Evolutionary conservation across 2,797 vertebrate genomes (phyloP).

Genomic region (Parotocinclus haroldoi): DNA sequence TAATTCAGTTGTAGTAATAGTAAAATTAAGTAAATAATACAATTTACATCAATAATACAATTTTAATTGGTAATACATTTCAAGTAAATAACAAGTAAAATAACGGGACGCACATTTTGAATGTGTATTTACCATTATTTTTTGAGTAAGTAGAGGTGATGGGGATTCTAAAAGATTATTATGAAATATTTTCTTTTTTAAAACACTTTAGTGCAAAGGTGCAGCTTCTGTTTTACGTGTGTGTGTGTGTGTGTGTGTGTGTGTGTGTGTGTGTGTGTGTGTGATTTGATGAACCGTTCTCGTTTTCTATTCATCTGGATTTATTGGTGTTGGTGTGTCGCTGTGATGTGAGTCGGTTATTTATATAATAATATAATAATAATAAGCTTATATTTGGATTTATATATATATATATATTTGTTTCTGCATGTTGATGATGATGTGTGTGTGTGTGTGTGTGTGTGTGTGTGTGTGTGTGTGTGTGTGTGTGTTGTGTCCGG

Average conservation of each 20-base stretch:
- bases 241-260: neutral
- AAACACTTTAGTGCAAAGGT: too few relatives aligned
- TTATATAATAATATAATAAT: neutral
- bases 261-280: neutral
- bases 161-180: too few relatives aligned
- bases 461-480: neutral
- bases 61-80: too few relatives aligned
- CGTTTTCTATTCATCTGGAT: neutral
- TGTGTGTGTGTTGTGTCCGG: constrained; percentile 7
- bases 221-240: neutral
- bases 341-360: neutral
- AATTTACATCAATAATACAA: too few relatives aligned
- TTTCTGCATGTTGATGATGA: neutral
- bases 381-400: neutral
- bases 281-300: neutral
- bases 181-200: too few relatives aligned
- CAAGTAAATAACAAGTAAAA: too few relatives aligned
- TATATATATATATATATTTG: neutral
- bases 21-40: too few relatives aligned
- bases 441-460: constrained; percentile 1
- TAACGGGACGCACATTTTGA: too few relatives aligned
- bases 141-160: too few relatives aligned
- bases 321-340: neutral
- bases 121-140: too few relatives aligned
- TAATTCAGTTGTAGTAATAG: too few relatives aligned